Base-by-base conservation (phyloP, 2,888 invertebrate genomes). In the Bhutanitis thaidina region DNA sequence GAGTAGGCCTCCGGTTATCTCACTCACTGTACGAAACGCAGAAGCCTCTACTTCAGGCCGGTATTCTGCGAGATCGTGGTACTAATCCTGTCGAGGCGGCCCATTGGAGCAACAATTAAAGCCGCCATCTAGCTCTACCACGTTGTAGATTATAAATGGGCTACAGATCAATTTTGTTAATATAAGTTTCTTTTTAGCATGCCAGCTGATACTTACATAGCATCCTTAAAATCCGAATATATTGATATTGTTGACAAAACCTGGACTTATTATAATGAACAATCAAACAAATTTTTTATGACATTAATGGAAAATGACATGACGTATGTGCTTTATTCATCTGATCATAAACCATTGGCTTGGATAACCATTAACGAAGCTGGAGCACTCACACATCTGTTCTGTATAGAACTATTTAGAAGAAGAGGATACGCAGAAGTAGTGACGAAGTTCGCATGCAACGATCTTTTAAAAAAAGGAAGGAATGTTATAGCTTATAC, bases 341-440 rank as follows among this genome's bases (percentile, higher is more conserved):
- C 16, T 37, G 54, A 60, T 39, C 37, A 64, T 12, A 29, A 52
- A n/a, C 61, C 67, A 13, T 45, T 74, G 9, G 62, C 74, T 1
- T 83, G 80, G 80, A 55, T 73, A 0, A 56, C 69, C 0, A 55
- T 78, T 2, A 71, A 69, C 10, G 74, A 71, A 49, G 56, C 56
- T 7, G 82, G 83, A 1, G 58, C 65, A 1, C 52, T 82, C 0
- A 58, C 67, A 0, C 80, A 83, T 44, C 53, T 81, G 1, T 82
- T 64, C 36, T 78, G 76, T 9, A 12, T 76, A 25, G 71, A 77
- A 53, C 58, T 60, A 1, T 63, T 76, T 1, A 74, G 80, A 53
- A 64, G 63, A 25, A 71, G 68, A 32, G 79, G 81, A 0, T 81
- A 77, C 37, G 80, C 66, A 0, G 73, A 73, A 43, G 45, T 71